Base-by-base conservation (phyloP, 2,113 vertebrate species). In the Ameiurus melas region DNA sequence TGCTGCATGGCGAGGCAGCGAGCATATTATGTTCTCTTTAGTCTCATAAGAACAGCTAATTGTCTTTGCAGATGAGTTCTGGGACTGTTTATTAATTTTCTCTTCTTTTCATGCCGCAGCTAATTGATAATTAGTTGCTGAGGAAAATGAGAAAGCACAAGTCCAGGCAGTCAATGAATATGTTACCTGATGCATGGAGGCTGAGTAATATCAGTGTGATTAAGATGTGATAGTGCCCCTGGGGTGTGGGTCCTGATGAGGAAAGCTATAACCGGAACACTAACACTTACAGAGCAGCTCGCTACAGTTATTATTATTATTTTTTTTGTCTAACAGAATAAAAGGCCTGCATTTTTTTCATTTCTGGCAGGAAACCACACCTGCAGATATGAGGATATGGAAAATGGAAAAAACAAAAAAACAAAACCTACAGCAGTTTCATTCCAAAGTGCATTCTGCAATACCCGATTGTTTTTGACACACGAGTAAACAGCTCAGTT, bases 71-170 rank as follows among this genome's bases (percentile, higher is more conserved):
- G 62, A 85, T 79, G 43, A 83, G 85, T 58, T 86, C 62, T 64
- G 83, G 66, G 85, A 86, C 89, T 83, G 87, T 90, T 86, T 90
- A 86, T 84, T 84, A 70, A 88, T 90, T 89, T 89, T 27, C 73
- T 39, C 62, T 60, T 75, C 85, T 86, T 75, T 82, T 55, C 70
- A 79, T 58, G 79, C 86, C 57, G 55, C 60, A 25, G 66, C 75
- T 89, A 91, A 90, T 89, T 91, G 83, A 90, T 91, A 90, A 90
- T 91, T 91, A 90, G 89, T 57, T 78, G n/a, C 81, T 85, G 87
- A 43, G 53, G 86, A 88, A 79, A 89, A 85, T 86, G 73, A 88
- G 73, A 81, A 73, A 70, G 78, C 36, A 8, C 27, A 68, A 88
- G 80, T 86, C 71, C 77, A 22, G 51, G 25, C 30, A 83, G 68